Percentiles rank a stretch among this genome's conserved stretches.
phyloP scores from a whole-genome alignment of 2,113 vertebrate species.

The Quiscalus mexicanus region DNA sequence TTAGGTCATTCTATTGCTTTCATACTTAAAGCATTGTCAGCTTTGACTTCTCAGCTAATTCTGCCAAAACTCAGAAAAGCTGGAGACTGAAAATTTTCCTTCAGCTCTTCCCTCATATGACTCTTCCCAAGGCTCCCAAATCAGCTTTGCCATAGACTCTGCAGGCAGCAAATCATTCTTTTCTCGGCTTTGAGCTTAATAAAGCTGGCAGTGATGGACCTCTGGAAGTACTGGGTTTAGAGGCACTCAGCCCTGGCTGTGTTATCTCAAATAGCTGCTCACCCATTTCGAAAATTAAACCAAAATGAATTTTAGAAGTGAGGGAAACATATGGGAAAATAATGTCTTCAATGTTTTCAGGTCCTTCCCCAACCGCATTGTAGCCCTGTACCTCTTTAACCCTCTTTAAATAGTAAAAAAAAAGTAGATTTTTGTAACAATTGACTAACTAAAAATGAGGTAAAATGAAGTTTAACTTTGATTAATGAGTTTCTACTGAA shows the following conservation, averaged over 20 bases:
- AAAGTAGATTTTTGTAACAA: background rate
- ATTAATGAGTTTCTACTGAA: conserved; percentile 14
- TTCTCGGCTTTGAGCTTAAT: background rate
- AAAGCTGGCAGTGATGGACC: background rate
- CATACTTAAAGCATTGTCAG: background rate
- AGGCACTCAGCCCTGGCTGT: background rate
- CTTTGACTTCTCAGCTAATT: background rate
- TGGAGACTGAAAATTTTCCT: background rate
- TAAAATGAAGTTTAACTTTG: background rate
- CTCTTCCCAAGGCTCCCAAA: background rate
- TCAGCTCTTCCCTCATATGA: background rate
- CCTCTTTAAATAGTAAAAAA: background rate
- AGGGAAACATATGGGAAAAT: background rate
- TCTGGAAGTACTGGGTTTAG: background rate
- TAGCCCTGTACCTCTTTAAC: background rate
- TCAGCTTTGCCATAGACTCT: background rate
- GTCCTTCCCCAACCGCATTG: background rate
- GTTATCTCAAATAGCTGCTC: background rate
- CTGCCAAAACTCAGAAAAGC: background rate
- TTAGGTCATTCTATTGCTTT: background rate
- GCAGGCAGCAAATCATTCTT: background rate
- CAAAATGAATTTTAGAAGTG: background rate
- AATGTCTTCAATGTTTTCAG: background rate
- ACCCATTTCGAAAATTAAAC: background rate
- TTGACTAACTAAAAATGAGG: background rate